Conservation (phyloP, 1,140 invertebrate genomes). For the Triops longicaudatus region DNA sequence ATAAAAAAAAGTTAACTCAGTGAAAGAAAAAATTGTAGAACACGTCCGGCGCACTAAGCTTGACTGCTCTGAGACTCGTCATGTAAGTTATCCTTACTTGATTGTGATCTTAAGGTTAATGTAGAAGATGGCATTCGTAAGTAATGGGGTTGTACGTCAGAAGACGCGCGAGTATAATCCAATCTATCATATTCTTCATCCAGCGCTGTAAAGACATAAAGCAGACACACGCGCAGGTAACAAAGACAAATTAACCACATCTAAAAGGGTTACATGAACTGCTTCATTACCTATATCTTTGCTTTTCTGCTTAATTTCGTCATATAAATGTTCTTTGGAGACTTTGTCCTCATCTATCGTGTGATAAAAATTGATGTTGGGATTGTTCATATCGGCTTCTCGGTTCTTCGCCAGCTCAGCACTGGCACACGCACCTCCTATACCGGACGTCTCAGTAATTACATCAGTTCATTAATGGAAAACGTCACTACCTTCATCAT, state of each 20-base stretch:
- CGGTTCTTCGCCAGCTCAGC: conserved; percentile 58
- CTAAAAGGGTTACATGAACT: neutral
- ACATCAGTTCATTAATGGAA: neutral
- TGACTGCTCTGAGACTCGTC: neutral
- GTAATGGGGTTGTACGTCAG: conserved; percentile 63
- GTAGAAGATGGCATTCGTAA: conserved; percentile 53
- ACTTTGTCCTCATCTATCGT: conserved; percentile 58
- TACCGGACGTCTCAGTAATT: conserved; percentile 29
- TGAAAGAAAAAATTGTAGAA: neutral
- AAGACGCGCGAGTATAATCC: conserved; percentile 70
- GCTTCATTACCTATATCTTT: conserved; percentile 33
- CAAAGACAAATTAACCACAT: conserved; percentile 30
- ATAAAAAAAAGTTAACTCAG: neutral
- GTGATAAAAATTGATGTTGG: conserved; percentile 60
- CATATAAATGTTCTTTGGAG: conserved; percentile 75
- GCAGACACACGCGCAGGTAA: conserved; percentile 29
- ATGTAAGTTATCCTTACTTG: conserved; percentile 3
- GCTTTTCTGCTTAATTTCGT: conserved; percentile 76
- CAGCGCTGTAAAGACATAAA: conserved; percentile 38
- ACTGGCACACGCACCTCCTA: conserved; percentile 43
- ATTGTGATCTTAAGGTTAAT: neutral
- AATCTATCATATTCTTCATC: conserved; percentile 77
- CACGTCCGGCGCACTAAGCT: neutral
- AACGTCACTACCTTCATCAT: neutral
- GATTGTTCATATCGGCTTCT: conserved; percentile 72